phyloP scores from a whole-genome alignment of 1,140 invertebrate genomes.

The Helicorthomorpha holstii region DNA sequence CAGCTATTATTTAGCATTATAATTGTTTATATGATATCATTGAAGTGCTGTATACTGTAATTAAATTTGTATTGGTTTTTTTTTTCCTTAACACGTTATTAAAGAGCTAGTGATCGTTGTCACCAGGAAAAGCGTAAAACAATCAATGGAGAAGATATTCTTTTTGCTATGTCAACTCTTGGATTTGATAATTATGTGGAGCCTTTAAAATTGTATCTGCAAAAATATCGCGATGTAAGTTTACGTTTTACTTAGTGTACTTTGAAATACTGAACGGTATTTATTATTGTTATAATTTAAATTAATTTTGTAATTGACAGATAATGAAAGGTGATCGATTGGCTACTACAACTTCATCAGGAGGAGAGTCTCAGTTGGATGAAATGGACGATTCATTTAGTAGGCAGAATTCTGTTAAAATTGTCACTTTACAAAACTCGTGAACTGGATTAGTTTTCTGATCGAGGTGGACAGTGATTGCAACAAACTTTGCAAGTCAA shows the following conservation, averaged over 20 bases:
- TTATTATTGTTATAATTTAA: not conserved
- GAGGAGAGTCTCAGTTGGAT: constrained; percentile 3
- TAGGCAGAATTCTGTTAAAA: not conserved
- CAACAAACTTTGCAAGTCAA: no score
- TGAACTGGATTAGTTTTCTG: no score
- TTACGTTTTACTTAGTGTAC: not conserved
- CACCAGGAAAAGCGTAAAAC: constrained; percentile 97
- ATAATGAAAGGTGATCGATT: not conserved
- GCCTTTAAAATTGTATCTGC: constrained; percentile 85
- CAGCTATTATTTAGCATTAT: constrained; percentile 1
- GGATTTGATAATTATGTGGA: constrained; percentile 99
- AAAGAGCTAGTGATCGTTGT: constrained; percentile 73
- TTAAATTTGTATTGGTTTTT: no score
- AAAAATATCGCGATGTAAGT: constrained; percentile 80
- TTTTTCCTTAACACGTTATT: not conserved
- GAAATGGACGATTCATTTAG: not conserved
- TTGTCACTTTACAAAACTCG: not conserved
- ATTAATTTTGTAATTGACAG: not conserved
- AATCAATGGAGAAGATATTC: constrained; percentile 95
- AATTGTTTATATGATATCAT: no score
- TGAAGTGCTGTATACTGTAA: no score
- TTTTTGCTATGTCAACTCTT: constrained; percentile 89
- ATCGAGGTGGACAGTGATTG: no score
- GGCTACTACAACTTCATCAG: not conserved
- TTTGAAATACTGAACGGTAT: not conserved